These are phyloP conservation scores for Thermophis baileyi DNA, from an alignment of 2,113 vertebrate genomes.

Conservation along the genomic window DNA sequence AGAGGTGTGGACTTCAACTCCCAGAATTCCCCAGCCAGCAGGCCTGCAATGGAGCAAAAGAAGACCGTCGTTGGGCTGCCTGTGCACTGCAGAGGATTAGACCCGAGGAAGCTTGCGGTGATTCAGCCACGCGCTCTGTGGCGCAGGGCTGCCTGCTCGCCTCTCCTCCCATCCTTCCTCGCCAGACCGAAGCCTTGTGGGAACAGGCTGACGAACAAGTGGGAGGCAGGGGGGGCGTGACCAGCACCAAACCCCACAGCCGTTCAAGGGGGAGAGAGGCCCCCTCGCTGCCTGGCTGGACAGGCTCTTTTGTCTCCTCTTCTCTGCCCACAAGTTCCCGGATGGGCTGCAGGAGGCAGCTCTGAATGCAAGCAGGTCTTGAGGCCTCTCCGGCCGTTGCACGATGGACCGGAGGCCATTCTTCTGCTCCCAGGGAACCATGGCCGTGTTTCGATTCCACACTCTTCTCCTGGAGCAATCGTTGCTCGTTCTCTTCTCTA, in stretches of 20 bases:
- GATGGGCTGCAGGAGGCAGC: not conserved
- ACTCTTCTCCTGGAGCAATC: not conserved
- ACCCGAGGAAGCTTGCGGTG: not conserved
- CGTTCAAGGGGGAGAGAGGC: not conserved
- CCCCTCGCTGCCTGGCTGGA: not conserved
- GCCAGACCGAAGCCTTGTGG: not conserved
- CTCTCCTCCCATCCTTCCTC: conserved; percentile 45
- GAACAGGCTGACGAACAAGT: not conserved
- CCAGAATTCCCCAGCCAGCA: not conserved
- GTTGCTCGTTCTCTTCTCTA: not conserved
- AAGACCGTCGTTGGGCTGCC: not conserved
- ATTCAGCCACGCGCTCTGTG: conserved; percentile 60
- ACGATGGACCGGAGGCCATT: not conserved
- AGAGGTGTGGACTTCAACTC: not conserved
- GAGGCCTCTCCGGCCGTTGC: not conserved
- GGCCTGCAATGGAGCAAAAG: not conserved
- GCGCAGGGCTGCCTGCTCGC: conserved; percentile 55
- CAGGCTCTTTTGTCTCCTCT: not conserved
- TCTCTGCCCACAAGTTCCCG: not conserved
- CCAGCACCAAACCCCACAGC: not conserved
- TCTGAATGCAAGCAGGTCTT: not conserved
- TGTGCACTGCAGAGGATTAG: not conserved
- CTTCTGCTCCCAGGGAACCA: not conserved
- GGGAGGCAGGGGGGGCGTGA: not conserved
- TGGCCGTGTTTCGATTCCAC: not conserved